These are phyloP conservation scores for Garrulus glandarius DNA, from an alignment of 2,797 vertebrate species.

Conservation along the genomic window DNA sequence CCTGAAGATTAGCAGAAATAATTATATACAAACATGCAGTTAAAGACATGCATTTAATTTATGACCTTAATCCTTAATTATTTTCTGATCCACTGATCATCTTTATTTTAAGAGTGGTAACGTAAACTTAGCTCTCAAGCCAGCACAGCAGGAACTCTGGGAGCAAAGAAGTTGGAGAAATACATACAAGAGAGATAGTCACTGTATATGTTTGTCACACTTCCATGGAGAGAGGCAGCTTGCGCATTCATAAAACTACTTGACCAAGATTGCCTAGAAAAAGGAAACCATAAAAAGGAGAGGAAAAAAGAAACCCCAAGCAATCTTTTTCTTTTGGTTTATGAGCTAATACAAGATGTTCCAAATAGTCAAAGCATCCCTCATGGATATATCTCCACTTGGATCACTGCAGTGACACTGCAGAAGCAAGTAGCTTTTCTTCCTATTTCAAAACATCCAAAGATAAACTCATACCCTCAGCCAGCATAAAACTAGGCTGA, in stretches of 20 bases:
- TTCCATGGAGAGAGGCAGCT: background rate
- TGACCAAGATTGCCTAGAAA: background rate
- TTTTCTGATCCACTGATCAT: background rate
- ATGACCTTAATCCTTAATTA: slow-evolving; percentile 11
- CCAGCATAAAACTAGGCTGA: background rate
- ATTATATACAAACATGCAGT: background rate
- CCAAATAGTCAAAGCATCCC: background rate
- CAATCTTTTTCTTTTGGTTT: background rate
- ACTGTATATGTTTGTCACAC: background rate
- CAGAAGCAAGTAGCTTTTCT: background rate
- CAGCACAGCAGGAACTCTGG: background rate
- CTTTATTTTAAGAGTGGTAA: background rate
- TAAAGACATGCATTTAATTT: background rate
- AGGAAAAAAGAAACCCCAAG: rapidly evolving
- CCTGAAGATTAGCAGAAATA: background rate
- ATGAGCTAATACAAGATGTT: background rate
- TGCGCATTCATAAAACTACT: background rate
- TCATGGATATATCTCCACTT: background rate
- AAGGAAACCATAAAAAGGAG: background rate
- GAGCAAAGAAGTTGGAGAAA: background rate
- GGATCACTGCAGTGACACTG: background rate
- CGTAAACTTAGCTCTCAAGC: background rate
- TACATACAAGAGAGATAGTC: background rate
- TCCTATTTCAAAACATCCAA: background rate
- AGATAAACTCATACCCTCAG: background rate